Base-by-base conservation (phyloP, 92 coral and sea anemone genomes). In the Paramuricea clavata region DNA sequence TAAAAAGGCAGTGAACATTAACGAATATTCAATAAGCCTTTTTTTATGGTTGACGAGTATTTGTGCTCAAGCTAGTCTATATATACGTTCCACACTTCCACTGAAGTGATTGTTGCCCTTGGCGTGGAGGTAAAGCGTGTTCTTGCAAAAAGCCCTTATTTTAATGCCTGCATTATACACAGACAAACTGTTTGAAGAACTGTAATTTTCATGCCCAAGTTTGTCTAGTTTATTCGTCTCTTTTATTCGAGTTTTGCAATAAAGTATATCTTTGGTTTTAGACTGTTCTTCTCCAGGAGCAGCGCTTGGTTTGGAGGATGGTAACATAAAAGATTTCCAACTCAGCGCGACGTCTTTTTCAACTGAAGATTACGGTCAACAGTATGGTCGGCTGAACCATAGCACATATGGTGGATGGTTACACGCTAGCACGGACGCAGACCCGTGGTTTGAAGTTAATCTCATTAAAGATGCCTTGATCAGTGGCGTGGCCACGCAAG, bases 391-490 rank as follows among this genome's bases (percentile, higher is more conserved):
- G 23, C 49, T 70, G 26, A 70, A 70, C 76, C 16, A 15, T 39
- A 23, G 39, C 43, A 10, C 7, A 30, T 39, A 1, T 70, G 49
- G 76, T 70, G 76, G 28, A 19, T 70, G 76, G 76, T 10, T 16
- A 10, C 44, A 19, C 23, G 9, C 6, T 22, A 11, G 12, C 25
- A 23, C 49, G 33, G 76, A 70, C 23, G 6, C 6, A 11, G 49
- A 70, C 49, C 76, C 44, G 49, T 70, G 76, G 76, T 21, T 70
- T 70, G 49, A 21, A 70, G 76, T 70, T 31, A n/a, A 70, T 43
- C 27, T 70, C 27, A 7, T 70, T 0, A 43, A 30, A 34, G 49
- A 34, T n/a, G 49, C 52, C 3, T 34, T 43, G 49, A 43, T 70
- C 27, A 70, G 44, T 70, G 76, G 28, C 13, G 49, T 32, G 12